phyloP scores from a whole-genome alignment of 2,797 vertebrate genomes.

The Odontamblyopus lacepedii region DNA sequence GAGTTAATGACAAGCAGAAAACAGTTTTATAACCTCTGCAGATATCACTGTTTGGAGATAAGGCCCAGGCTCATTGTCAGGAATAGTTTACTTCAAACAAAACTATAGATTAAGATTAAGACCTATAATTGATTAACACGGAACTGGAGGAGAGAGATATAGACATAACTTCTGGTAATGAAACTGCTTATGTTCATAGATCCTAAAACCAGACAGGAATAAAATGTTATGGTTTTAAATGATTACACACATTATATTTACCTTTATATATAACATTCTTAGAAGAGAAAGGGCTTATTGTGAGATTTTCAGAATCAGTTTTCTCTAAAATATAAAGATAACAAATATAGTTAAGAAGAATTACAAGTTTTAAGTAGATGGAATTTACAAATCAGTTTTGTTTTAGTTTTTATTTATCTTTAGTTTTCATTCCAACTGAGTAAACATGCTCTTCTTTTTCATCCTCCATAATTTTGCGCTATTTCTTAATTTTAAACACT shows the following conservation, averaged over 20 bases:
- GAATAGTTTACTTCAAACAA: constrained; percentile 66
- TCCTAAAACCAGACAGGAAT: neutral
- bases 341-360: too few species aligned
- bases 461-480: neutral
- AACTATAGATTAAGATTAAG: constrained; percentile 62
- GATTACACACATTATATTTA: too few species aligned
- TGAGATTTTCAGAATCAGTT: too few species aligned
- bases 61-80: constrained; percentile 50
- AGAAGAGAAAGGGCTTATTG: too few species aligned
- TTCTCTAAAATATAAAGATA: too few species aligned
- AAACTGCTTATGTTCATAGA: constrained; percentile 1
- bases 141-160: constrained; percentile 39
- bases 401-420: neutral
- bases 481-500: neutral
- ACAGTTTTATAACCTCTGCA: constrained; percentile 51
- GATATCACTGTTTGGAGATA: constrained; percentile 62
- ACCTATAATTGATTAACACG: constrained; percentile 71
- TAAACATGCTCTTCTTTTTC: neutral
- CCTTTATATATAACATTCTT: too few species aligned
- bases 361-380: too few species aligned
- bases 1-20: constrained; percentile 56
- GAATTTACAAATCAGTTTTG: too few species aligned
- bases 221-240: too few species aligned
- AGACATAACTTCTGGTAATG: constrained; percentile 41
- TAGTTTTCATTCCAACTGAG: neutral